Base-by-base conservation (phyloP, 2,888 invertebrate species). In the Barypeithes pellucidus region DNA sequence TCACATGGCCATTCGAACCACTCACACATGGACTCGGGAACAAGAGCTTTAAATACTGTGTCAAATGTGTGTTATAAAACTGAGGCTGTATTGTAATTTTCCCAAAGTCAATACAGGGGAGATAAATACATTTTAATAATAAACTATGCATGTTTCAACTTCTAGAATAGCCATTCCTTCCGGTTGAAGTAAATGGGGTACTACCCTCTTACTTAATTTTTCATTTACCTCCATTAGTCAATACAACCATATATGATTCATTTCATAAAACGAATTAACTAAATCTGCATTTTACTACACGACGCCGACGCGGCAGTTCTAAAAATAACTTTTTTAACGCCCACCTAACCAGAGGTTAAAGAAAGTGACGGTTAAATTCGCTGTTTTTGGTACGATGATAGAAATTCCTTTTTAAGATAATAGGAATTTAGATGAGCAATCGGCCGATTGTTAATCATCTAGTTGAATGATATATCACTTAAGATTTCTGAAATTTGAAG, bases 381-480 rank as follows among this genome's bases (percentile, higher is more conserved):
- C 67, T 61, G 57, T 67, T 68, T 73, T 68, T 68, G 68, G 63
- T 63, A 50, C 54, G 68, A 59, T 62, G 63, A 67, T 67, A 65
- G 67, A 59, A 59, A 72, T 67, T 66, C 67, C 72, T 67, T 67
- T 47, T 65, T 20, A 12, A 62, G 63, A 65, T 70, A 33, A 59
- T 60, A 36, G 67, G 72, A 67, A 72, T 72, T 67, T 57, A 41
- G 73, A 63, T 73, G 73, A 73, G 73, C 73, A 73, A 73, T 72
- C 47, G 50, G 43, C 43, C 39, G 47, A 20, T 61, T 63, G 63
- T 73, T 73, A 73, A 73, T 73, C 67, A 73, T 45, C 39, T 47
- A 14, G 47, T 41, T 68, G 63, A 72, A 72, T 67, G 72, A 62
- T 72, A 67, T 47, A 73, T 73, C 65, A 68, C 68, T 73, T 73